Percentiles rank a stretch among this genome's conserved stretches.
Conservation (phyloP, 2,113 vertebrate genomes). For the Festucalex cinctus region DNA sequence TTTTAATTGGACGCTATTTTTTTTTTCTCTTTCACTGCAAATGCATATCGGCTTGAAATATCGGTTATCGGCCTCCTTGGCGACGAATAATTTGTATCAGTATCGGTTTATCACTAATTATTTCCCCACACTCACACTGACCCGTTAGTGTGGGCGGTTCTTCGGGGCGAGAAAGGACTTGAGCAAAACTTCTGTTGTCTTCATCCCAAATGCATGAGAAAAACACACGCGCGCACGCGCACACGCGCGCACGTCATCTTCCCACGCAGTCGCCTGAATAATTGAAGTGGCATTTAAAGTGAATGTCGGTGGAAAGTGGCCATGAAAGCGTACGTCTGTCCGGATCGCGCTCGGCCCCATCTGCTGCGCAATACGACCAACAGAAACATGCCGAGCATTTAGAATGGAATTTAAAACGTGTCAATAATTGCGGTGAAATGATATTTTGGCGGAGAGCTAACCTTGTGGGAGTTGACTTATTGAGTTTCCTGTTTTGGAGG, state of each 20-base stretch:
- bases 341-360: constrained; percentile 2
- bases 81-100: no score
- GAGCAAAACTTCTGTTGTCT: constrained; percentile 11
- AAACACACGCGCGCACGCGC: constrained; percentile 7
- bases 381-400: not conserved
- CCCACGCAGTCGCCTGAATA: constrained; percentile 13
- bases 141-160: not conserved
- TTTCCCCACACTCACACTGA: constrained; percentile 14
- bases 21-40: no score
- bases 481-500: not conserved
- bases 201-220: constrained; percentile 18
- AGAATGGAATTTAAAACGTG: not conserved
- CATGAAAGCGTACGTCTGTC: constrained; percentile 13
- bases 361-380: not conserved
- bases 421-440: not conserved
- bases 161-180: constrained; percentile 4
- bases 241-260: not conserved
- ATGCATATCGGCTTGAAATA: no score
- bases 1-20: no score
- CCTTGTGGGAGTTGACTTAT: not conserved
- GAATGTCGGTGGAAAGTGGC: constrained; percentile 27
- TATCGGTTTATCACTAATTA: no score
- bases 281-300: constrained; percentile 28
- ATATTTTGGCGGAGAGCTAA: not conserved
- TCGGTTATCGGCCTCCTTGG: no score